phyloP scores from a whole-genome alignment of 2,888 invertebrate species.

The Anoncus sp. region DNA sequence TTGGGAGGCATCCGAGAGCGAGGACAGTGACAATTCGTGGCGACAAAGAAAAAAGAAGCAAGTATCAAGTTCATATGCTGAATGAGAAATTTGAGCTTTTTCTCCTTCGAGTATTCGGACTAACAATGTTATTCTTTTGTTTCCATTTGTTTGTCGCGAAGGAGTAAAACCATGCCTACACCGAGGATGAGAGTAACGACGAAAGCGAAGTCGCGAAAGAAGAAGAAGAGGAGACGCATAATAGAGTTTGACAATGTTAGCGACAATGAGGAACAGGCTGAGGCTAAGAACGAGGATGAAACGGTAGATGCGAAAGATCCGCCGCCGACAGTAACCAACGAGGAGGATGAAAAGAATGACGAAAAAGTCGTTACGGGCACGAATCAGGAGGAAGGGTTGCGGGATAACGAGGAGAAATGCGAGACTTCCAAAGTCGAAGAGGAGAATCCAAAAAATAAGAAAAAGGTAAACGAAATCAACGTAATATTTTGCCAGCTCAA shows the following conservation, averaged over 20 bases:
- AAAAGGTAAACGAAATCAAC: slow-evolving; percentile 63
- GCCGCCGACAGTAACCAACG: slow-evolving; percentile 51
- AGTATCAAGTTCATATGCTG: slow-evolving; percentile 31
- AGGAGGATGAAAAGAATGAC: slow-evolving; percentile 32
- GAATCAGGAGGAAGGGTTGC: slow-evolving; percentile 12
- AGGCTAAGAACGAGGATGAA: slow-evolving; percentile 29
- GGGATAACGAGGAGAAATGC: slow-evolving; percentile 25
- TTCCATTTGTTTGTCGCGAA: slow-evolving; percentile 40
- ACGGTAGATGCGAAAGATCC: slow-evolving; percentile 16
- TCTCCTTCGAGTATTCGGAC: neutral
- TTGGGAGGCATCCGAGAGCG: slow-evolving; percentile 86
- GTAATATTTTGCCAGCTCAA: neutral
- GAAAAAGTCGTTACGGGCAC: slow-evolving; percentile 6
- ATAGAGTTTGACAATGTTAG: slow-evolving; percentile 80
- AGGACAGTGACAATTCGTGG: slow-evolving; percentile 87
- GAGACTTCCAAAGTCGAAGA: slow-evolving; percentile 45
- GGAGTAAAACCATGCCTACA: slow-evolving; percentile 76
- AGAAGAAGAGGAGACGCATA: slow-evolving; percentile 83
- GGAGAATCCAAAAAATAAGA: slow-evolving; percentile 59
- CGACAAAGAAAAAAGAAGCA: slow-evolving; percentile 84
- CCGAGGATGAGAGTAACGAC: slow-evolving; percentile 71
- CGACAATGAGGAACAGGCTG: slow-evolving; percentile 82
- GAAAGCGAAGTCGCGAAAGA: slow-evolving; percentile 82
- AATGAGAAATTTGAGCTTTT: neutral
- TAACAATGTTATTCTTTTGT: neutral